Evolutionary conservation across 2,113 vertebrate genomes (phyloP).

Genomic region (Zapornia atra): DNA sequence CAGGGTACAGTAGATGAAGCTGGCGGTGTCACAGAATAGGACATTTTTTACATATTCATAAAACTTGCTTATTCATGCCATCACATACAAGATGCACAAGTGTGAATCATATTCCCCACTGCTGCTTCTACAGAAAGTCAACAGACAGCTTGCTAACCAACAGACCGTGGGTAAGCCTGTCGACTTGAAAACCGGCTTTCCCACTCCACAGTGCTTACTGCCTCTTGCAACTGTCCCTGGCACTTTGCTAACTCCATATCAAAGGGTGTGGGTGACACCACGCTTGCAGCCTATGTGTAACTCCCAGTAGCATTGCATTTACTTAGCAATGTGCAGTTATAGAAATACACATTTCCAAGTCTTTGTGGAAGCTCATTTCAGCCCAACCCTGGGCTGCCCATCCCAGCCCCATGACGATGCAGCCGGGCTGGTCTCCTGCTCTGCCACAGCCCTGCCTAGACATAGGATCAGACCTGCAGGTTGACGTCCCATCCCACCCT

Average conservation of each 20-base stretch:
- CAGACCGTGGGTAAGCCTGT: neutral
- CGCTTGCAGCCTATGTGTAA: neutral
- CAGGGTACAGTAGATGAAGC: neutral
- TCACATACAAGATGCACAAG: neutral
- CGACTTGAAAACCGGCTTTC: neutral
- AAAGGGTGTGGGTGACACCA: neutral
- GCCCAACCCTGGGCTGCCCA: neutral
- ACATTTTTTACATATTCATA: neutral
- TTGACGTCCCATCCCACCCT: neutral
- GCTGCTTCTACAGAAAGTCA: neutral
- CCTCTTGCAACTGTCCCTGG: neutral
- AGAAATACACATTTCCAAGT: neutral
- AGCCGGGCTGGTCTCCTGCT: neutral
- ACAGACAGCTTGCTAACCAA: neutral
- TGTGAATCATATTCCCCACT: neutral
- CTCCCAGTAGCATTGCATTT: neutral
- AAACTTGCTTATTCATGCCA: neutral
- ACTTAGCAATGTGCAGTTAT: neutral
- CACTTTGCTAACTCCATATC: neutral
- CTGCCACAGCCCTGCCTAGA: neutral
- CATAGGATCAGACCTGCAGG: neutral
- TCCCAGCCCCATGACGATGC: rapidly evolving
- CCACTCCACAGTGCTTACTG: neutral
- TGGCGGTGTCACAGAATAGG: neutral
- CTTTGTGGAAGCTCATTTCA: neutral